Evolutionary conservation across 2,113 vertebrate genomes (phyloP).

Genomic region (Misgurnus mizolepis): DNA sequence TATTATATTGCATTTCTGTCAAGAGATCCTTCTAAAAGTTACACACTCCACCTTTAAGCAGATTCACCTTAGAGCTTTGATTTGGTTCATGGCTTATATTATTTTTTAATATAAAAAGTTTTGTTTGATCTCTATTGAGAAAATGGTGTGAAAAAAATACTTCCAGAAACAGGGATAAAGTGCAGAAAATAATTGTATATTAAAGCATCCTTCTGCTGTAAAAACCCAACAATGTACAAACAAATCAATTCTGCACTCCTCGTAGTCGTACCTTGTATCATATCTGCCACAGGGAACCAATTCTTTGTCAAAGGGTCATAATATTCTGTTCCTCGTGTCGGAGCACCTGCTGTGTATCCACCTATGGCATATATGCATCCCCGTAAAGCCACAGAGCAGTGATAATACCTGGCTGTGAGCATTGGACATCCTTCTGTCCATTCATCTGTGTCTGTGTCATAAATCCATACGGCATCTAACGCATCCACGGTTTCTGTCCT

Average conservation of each 20-base stretch:
- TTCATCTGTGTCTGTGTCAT: conserved; percentile 86
- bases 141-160: not conserved
- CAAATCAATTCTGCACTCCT: not conserved
- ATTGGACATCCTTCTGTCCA: conserved; percentile 89
- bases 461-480: conserved; percentile 87
- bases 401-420: conserved; percentile 93
- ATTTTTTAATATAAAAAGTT: not conserved
- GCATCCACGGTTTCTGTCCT: conserved; percentile 94
- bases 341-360: conserved; percentile 91
- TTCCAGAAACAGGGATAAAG: not conserved
- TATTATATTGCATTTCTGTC: too few species aligned
- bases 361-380: conserved; percentile 91
- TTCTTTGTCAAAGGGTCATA: conserved; percentile 93
- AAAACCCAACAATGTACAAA: not conserved
- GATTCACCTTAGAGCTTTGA: too few species aligned
- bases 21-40: too few species aligned
- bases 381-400: conserved; percentile 87
- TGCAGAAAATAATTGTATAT: too few species aligned
- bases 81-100: too few species aligned
- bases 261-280: conserved; percentile 89
- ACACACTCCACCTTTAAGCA: too few species aligned
- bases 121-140: not conserved
- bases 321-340: conserved; percentile 85
- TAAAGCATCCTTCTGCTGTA: not conserved
- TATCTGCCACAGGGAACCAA: conserved; percentile 89